A percentile compares a stretch with the other conserved stretches of the same genome.
Evolutionary conservation across 64 coral and sea anemone species (phyloP).

Genomic region (Cladopsammia gracilis): DNA sequence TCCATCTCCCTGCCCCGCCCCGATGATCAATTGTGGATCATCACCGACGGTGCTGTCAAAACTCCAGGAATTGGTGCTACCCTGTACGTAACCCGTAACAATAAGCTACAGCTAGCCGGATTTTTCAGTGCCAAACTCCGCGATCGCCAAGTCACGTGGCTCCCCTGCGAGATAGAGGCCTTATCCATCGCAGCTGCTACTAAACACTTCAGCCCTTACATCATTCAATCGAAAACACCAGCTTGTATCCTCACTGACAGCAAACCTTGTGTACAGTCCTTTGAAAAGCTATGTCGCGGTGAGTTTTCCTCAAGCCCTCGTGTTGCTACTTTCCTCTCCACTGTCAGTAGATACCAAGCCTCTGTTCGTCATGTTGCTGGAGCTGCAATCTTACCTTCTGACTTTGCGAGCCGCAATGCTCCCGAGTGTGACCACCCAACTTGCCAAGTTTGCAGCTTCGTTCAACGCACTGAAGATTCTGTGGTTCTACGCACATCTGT

Average conservation of each 20-base stretch:
- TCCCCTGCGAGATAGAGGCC: neutral
- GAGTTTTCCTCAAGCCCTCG: neutral
- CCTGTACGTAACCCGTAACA: constrained; percentile 20
- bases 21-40: constrained; percentile 45
- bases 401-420: constrained; percentile 34
- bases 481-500: neutral
- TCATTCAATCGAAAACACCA: neutral
- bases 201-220: neutral
- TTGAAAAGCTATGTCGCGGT: neutral
- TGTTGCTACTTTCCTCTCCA: neutral
- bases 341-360: constrained; percentile 14
- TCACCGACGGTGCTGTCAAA: constrained; percentile 34
- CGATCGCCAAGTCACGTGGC: constrained; percentile 29
- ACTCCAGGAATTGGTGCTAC: constrained; percentile 44
- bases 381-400: neutral
- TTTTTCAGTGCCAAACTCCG: constrained; percentile 47
- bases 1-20: constrained; percentile 21
- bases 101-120: constrained; percentile 13
- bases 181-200: too few relatives aligned
- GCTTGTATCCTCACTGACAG: neutral
- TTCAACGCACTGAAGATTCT: neutral
- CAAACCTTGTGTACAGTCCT: neutral
- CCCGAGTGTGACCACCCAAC: neutral
- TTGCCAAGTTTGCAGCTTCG: constrained; percentile 28
- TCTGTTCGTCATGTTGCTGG: constrained; percentile 10